phyloP scores from a whole-genome alignment of 1,140 invertebrate genomes.

The Lithobius niger region DNA sequence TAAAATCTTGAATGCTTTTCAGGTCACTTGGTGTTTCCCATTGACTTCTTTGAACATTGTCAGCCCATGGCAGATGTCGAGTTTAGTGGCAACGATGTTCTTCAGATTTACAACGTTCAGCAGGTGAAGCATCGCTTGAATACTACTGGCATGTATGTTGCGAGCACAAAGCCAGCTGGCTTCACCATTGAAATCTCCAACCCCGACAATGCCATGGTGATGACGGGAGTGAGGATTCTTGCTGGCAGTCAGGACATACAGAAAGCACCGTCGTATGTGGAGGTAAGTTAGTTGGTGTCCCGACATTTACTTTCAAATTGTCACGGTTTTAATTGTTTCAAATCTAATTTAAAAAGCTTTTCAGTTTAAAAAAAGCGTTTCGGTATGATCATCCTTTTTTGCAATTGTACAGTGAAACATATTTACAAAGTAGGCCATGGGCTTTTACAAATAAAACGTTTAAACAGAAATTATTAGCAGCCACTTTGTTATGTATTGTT shows the following conservation, averaged over 20 bases:
- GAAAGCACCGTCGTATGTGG: slow-evolving; percentile 66
- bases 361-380: no score
- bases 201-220: slow-evolving; percentile 69
- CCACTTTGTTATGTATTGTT: no score
- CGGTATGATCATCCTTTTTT: no score
- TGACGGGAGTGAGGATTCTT: slow-evolving; percentile 62
- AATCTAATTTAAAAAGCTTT: no score
- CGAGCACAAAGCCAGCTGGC: slow-evolving; percentile 70
- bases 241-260: slow-evolving; percentile 75
- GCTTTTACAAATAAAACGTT: no score
- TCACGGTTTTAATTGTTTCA: slow-evolving; percentile 3
- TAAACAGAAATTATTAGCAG: no score
- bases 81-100: slow-evolving; percentile 85
- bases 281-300: no score
- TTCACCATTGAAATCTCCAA: slow-evolving; percentile 82
- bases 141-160: slow-evolving; percentile 77
- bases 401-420: no score
- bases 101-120: slow-evolving; percentile 89
- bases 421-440: no score
- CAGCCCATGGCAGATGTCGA: slow-evolving; percentile 80
- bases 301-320: neutral
- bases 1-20: no score
- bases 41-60: slow-evolving; percentile 96
- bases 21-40: slow-evolving; percentile 56
- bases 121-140: slow-evolving; percentile 88